These are phyloP conservation scores for Huso huso DNA, from an alignment of 2,797 vertebrate species.

Conservation along the genomic window DNA sequence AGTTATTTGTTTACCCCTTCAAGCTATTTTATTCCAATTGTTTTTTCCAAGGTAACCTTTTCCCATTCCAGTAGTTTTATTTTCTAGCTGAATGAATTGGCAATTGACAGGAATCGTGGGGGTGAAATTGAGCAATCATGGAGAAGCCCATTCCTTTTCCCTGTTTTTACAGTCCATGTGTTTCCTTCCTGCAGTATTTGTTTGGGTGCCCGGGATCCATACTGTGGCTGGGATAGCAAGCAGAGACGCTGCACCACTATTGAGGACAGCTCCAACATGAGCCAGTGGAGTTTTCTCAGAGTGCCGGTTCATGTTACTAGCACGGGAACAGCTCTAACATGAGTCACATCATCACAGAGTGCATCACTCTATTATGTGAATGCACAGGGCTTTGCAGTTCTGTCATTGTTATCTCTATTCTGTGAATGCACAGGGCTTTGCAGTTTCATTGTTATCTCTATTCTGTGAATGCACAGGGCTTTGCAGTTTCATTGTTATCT, in stretches of 20 bases:
- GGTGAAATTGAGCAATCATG: background rate
- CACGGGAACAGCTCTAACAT: background rate
- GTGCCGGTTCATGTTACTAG: conserved; percentile 56
- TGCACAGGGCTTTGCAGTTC: too few species aligned
- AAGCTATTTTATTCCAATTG: background rate
- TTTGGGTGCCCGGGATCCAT: conserved; percentile 86
- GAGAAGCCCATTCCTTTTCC: background rate
- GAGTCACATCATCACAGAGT: too few species aligned
- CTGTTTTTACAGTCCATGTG: background rate
- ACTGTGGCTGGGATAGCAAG: conserved; percentile 92
- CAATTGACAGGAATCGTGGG: background rate
- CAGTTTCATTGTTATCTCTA: too few species aligned
- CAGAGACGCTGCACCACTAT: conserved; percentile 85
- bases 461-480: too few species aligned
- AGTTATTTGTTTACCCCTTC: conserved; percentile 18
- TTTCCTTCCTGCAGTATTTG: conserved; percentile 63
- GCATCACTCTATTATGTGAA: background rate
- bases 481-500: too few species aligned
- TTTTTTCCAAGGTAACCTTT: conserved; percentile 4
- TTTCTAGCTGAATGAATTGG: background rate
- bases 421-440: too few species aligned
- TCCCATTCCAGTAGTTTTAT: background rate
- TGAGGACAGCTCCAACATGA: conserved; percentile 97
- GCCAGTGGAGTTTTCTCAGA: conserved; percentile 91
- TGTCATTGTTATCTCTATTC: too few species aligned